Percentiles rank a stretch among this genome's conserved stretches.
Evolutionary conservation across 1,140 invertebrate species (phyloP).

Genomic region (Ericerus pela): DNA sequence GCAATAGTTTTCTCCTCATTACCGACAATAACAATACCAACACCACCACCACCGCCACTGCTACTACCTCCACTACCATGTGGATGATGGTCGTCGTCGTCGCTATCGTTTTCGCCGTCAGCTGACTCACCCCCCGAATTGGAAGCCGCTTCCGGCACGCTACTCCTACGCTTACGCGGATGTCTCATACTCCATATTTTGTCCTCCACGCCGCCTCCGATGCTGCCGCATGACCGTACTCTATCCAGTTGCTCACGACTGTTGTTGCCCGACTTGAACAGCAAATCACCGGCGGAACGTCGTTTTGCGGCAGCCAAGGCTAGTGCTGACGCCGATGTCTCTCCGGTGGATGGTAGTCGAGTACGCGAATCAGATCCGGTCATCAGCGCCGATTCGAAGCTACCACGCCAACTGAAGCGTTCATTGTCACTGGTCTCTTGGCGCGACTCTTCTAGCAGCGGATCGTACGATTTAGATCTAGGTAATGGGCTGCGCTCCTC

Average conservation of each 20-base stretch:
- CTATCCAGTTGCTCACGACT: conserved; percentile 55
- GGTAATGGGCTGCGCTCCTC: conserved; percentile 40
- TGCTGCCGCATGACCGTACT: conserved; percentile 66
- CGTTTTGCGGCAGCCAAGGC: conserved; percentile 53
- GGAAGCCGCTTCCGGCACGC: conserved; percentile 49
- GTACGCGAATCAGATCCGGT: conserved; percentile 62
- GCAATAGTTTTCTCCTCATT: not conserved
- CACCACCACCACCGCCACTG: too few relatives aligned
- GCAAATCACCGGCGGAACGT: conserved; percentile 57
- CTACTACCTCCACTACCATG: too few relatives aligned
- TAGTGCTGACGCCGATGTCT: conserved; percentile 44
- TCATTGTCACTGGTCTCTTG: conserved; percentile 75
- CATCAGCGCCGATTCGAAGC: conserved; percentile 73
- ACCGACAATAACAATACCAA: too few relatives aligned
- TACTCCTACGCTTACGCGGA: conserved; percentile 41
- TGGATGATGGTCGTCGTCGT: conserved; percentile 32
- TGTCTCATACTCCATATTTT: conserved; percentile 37
- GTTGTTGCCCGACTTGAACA: conserved; percentile 53
- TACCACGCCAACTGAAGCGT: conserved; percentile 73
- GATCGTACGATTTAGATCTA: conserved; percentile 61
- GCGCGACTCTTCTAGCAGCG: conserved; percentile 42
- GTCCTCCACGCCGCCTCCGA: conserved; percentile 47
- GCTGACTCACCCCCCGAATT: conserved; percentile 44
- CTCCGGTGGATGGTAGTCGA: conserved; percentile 43
- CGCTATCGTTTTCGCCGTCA: conserved; percentile 45